These are phyloP conservation scores for Orthonevra nobilis DNA, from an alignment of 2,888 invertebrate genomes.

Conservation along the genomic window DNA sequence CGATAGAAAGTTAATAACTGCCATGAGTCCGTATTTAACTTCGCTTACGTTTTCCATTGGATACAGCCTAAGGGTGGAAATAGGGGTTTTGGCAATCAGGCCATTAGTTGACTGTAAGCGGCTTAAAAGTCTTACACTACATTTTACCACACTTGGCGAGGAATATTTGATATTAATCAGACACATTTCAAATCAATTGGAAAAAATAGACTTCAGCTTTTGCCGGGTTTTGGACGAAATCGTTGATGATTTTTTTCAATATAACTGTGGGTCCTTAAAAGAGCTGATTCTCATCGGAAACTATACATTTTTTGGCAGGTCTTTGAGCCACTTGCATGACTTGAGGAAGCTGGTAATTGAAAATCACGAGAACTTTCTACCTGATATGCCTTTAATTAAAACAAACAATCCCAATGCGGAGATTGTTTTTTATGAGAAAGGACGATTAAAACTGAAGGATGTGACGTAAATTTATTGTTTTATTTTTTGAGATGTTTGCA, in stretches of 20 bases:
- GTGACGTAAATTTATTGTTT: too few species aligned
- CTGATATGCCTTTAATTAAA: slow-evolving; percentile 21
- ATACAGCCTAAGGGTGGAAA: slow-evolving; percentile 34
- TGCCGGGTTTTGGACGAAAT: slow-evolving; percentile 47
- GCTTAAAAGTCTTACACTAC: slow-evolving; percentile 25
- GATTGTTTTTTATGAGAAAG: slow-evolving; percentile 47
- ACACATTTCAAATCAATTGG: slow-evolving; percentile 33
- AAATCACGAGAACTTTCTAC: slow-evolving; percentile 41
- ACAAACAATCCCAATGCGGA: slow-evolving; percentile 39
- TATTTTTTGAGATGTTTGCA: too few species aligned
- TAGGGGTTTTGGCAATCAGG: slow-evolving; percentile 17
- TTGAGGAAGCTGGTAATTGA: slow-evolving; percentile 27
- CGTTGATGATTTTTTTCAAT: slow-evolving; percentile 38
- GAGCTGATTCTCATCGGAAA: slow-evolving; percentile 47
- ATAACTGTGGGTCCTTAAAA: slow-evolving; percentile 39
- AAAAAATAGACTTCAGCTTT: slow-evolving; percentile 57
- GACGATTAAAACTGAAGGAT: slow-evolving; percentile 13
- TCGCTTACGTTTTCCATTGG: slow-evolving; percentile 35
- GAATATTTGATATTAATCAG: slow-evolving; percentile 27
- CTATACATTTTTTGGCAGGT: slow-evolving; percentile 34
- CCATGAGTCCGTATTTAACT: slow-evolving; percentile 7
- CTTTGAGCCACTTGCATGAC: slow-evolving; percentile 19
- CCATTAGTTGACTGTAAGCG: slow-evolving; percentile 14
- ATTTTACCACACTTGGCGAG: slow-evolving; percentile 46
- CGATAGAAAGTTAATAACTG: slow-evolving; percentile 12